Base-by-base conservation (phyloP, 1,140 invertebrate genomes). In the Gonioctena quinquepunctata region DNA sequence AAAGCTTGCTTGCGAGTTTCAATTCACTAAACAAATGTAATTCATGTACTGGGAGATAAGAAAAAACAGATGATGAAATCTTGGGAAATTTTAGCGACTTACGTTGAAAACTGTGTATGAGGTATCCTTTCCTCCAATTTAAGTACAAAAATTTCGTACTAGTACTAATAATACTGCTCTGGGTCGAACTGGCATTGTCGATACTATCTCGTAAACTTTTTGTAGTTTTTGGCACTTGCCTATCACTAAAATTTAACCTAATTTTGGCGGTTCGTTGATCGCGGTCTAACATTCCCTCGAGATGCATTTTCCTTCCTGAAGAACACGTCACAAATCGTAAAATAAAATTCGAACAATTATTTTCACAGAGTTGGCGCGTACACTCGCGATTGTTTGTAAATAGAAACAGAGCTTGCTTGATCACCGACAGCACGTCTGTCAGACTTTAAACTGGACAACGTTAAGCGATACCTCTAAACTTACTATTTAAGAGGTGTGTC, bases 251-350 rank as follows among this genome's bases (percentile, higher is more conserved):
- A 23, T 71, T 50, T 21, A 42, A 42, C 19, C 69, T 42, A 50
- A 72, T 33, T 72, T 79, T 79, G 26, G 76, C 73, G 21, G 79
- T 80, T 48, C 79, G 72, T 65, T 76, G 73, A 60, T 80, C 79
- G 13, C 79, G 69, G 56, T 80, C 75, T 22, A 80, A 57, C 79
- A 80, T 80, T 25, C 79, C 79, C 21, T 60, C 61, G 23, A 75
- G 26, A 69, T 80, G 27, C 59, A n/a, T 28, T 60, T 28, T n/a
- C n/a, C n/a, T n/a, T n/a, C n/a, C n/a, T 60, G 50, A 23, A 54
- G 0, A 4, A 21, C 6, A 54, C n/a, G 8, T n/a, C 19, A 52
- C n/a, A n/a, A n/a, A n/a, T n/a, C n/a, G 60, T 69, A 27, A 42
- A 69, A 54, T 42, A 56, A 27, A 66, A 54, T 23, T 54, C 18